phyloP scores from a whole-genome alignment of 1,140 invertebrate species.

The Procambarus virginalis region DNA sequence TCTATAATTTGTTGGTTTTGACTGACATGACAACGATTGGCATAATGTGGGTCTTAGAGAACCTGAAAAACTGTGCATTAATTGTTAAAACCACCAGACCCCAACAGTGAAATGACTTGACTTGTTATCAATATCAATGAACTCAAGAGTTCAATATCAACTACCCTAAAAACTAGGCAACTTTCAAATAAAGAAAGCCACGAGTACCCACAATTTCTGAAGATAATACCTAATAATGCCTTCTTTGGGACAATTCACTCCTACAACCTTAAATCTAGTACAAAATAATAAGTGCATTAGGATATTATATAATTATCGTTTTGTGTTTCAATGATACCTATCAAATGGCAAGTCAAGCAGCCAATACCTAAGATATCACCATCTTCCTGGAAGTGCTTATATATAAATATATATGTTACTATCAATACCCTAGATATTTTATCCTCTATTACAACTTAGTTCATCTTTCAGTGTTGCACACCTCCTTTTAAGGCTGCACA shows the following conservation, averaged over 20 bases:
- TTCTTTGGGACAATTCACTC: neutral
- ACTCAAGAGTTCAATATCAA: neutral
- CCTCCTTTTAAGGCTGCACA: neutral
- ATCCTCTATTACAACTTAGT: neutral
- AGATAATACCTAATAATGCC: neutral
- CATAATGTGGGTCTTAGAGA: too few relatives aligned
- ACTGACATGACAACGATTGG: too few relatives aligned
- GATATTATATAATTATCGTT: neutral
- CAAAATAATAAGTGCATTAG: neutral
- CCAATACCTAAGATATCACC: neutral
- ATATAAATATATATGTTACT: neutral
- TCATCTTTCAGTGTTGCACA: neutral
- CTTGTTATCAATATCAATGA: neutral
- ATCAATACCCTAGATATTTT: neutral
- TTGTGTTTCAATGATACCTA: neutral
- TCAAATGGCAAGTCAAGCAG: neutral
- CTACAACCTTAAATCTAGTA: neutral
- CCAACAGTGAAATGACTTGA: neutral
- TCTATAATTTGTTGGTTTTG: too few relatives aligned
- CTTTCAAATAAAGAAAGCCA: neutral
- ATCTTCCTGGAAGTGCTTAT: neutral
- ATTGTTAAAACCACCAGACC: neutral
- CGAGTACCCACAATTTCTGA: neutral
- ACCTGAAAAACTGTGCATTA: neutral
- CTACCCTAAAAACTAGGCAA: neutral